Evolutionary conservation across 2,888 invertebrate species (phyloP).

Genomic region (Ochropleura plecta): DNA sequence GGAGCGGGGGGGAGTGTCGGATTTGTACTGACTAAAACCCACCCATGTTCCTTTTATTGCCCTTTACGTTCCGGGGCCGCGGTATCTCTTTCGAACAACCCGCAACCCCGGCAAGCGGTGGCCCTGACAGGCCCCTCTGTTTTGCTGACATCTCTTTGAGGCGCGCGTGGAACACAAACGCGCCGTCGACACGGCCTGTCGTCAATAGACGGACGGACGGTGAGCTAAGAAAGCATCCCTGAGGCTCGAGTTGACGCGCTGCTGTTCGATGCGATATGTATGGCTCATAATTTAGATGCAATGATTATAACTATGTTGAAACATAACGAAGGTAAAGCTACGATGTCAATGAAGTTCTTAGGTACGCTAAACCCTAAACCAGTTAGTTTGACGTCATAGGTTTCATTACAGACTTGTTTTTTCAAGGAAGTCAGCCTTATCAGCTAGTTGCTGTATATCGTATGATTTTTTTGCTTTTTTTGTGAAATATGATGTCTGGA

Average conservation of each 20-base stretch:
- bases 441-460: constrained; percentile 2
- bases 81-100: too few species aligned
- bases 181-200: too few species aligned
- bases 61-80: too few species aligned
- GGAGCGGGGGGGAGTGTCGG: too few species aligned
- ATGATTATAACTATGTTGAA: neutral
- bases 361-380: constrained; percentile 24
- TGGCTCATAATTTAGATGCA: neutral
- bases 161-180: too few species aligned
- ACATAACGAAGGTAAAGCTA: neutral
- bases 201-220: too few species aligned
- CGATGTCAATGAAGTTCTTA: neutral
- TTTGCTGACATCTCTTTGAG: too few species aligned
- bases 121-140: too few species aligned
- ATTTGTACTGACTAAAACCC: too few species aligned
- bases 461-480: constrained; percentile 31
- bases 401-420: constrained; percentile 18
- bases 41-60: too few species aligned
- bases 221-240: neutral
- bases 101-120: too few species aligned
- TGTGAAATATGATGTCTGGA: constrained; percentile 25
- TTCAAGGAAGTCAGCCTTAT: constrained; percentile 4
- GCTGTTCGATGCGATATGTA: neutral
- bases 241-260: neutral
- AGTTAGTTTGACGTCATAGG: constrained; percentile 10